A percentile compares a stretch with the other conserved stretches of the same genome.
Evolutionary conservation across 2,113 vertebrate genomes (phyloP).

Genomic region (Rhea americana): DNA sequence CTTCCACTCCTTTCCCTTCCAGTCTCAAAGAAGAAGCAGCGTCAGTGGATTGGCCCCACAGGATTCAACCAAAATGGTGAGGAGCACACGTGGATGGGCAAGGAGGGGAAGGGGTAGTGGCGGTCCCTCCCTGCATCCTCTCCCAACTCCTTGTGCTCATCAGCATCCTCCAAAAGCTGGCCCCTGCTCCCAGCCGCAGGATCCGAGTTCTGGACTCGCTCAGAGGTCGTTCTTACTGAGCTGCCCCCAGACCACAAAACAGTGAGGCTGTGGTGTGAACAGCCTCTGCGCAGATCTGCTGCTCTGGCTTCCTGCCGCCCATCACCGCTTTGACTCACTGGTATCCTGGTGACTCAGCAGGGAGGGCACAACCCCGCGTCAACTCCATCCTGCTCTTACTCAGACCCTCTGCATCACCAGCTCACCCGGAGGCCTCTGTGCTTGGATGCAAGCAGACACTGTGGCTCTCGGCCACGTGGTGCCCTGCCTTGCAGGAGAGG

Average conservation of each 20-base stretch:
- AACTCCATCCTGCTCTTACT: background rate
- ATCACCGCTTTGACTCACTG: background rate
- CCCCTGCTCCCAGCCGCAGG: background rate
- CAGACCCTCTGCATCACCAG: background rate
- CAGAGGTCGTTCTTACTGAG: background rate
- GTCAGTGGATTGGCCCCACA: slow-evolving; percentile 78
- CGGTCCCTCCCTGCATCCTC: background rate
- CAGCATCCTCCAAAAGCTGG: background rate
- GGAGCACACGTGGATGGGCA: background rate
- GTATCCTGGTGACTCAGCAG: background rate
- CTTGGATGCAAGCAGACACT: background rate
- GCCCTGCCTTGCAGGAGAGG: background rate
- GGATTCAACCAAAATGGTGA: slow-evolving; percentile 74
- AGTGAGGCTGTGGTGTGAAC: background rate
- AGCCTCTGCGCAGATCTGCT: fast-evolving
- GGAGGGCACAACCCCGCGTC: background rate
- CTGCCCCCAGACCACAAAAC: background rate
- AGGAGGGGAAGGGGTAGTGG: too few species aligned
- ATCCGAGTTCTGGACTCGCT: background rate
- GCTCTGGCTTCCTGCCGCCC: background rate
- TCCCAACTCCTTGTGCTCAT: background rate
- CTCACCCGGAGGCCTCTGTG: background rate
- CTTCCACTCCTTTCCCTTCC: background rate
- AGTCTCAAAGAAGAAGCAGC: slow-evolving; percentile 74
- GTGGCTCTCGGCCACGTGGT: too few species aligned